These are phyloP conservation scores for Bos indicus DNA, from an alignment of 2,113 vertebrate species.

Conservation along the genomic window DNA sequence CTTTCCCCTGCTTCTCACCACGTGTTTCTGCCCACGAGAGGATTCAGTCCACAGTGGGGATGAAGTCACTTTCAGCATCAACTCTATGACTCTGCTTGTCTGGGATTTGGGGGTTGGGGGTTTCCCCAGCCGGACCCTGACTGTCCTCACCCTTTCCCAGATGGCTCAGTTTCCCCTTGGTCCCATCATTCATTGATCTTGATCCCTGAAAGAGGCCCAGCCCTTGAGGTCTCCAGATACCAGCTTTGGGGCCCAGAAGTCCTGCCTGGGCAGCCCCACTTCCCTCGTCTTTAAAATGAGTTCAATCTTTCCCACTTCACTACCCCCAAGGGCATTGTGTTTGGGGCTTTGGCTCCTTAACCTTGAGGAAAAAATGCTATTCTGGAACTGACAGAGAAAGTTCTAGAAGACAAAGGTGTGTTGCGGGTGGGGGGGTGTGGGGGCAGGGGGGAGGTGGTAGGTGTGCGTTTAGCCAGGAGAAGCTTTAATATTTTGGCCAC, in stretches of 20 bases:
- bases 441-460: background rate
- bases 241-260: background rate
- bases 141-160: background rate
- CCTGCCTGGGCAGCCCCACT: background rate
- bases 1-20: rapidly evolving
- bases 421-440: background rate
- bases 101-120: background rate
- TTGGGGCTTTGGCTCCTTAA: background rate
- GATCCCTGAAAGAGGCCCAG: background rate
- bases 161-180: background rate
- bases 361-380: background rate
- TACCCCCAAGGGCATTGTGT: background rate
- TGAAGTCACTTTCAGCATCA: rapidly evolving
- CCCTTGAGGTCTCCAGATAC: background rate
- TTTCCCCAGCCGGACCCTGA: background rate
- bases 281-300: background rate
- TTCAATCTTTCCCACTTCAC: no score
- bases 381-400: background rate
- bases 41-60: rapidly evolving
- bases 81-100: background rate
- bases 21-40: rapidly evolving
- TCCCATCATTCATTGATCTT: background rate
- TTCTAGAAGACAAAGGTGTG: background rate
- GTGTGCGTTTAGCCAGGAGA: background rate
- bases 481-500: background rate